phyloP scores from a whole-genome alignment of 2,113 vertebrate species.

The Nesoenas mayeri region DNA sequence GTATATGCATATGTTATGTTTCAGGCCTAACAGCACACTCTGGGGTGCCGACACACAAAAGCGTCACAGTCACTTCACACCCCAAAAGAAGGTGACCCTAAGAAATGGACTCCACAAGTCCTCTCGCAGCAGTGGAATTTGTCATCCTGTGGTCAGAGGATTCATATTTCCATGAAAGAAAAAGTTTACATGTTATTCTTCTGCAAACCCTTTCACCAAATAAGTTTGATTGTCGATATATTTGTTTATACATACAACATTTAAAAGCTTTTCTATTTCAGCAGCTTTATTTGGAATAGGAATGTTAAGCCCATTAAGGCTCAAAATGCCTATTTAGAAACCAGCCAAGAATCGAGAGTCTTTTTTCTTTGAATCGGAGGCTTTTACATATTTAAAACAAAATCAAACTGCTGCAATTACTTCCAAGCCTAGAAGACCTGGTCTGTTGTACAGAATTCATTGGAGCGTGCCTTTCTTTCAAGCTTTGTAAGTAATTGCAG shows the following conservation, averaged over 20 bases:
- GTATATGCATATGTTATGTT: background rate
- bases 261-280: background rate
- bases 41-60: background rate
- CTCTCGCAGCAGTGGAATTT: background rate
- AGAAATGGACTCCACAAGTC: background rate
- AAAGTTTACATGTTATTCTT: background rate
- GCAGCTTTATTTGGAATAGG: background rate
- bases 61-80: background rate
- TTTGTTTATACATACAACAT: background rate
- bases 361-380: background rate
- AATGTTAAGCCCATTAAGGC: background rate
- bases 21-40: background rate
- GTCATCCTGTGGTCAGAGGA: background rate
- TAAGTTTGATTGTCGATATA: background rate
- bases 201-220: background rate
- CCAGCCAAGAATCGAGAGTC: background rate
- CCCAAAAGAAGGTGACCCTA: background rate
- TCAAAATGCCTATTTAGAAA: constrained; percentile 25
- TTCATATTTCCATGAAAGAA: background rate
- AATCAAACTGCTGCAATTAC: background rate
- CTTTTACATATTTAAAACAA: constrained; percentile 1
- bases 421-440: background rate
- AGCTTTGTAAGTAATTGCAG: constrained; percentile 14
- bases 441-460: background rate
- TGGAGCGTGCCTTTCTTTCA: background rate